Percentiles rank a stretch among this genome's conserved stretches.
Conservation (phyloP, 2,797 vertebrate species). For the Danio aesculapii region DNA sequence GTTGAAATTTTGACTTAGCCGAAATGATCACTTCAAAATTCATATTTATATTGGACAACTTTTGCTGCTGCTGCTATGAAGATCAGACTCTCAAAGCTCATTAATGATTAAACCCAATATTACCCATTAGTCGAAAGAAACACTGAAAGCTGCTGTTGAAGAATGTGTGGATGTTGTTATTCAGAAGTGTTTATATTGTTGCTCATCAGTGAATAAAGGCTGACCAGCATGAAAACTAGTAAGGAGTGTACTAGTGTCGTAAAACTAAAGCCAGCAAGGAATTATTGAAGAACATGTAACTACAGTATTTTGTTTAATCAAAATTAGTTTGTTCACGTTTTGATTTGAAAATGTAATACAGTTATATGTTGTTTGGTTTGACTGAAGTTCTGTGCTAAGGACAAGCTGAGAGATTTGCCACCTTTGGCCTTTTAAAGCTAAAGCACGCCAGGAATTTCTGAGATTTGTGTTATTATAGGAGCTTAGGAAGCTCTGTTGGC, state of each 20-base stretch:
- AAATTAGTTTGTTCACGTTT: not conserved
- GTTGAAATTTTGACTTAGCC: too few species aligned
- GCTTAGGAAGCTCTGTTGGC: slow-evolving; percentile 20
- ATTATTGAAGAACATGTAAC: not conserved
- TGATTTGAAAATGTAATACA: not conserved
- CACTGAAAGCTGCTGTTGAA: not conserved
- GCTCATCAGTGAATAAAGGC: not conserved
- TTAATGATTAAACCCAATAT: not conserved
- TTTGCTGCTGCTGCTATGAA: not conserved
- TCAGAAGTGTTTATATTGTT: slow-evolving; percentile 7
- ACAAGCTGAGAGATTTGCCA: slow-evolving; percentile 36
- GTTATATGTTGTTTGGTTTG: slow-evolving; percentile 2
- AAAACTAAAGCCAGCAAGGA: not conserved
- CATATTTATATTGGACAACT: too few species aligned
- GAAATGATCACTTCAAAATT: too few species aligned
- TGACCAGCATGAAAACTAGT: slow-evolving; percentile 10
- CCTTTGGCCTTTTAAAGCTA: slow-evolving; percentile 52
- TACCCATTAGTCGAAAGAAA: not conserved
- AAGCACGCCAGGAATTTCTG: slow-evolving; percentile 55
- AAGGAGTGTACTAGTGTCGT: not conserved
- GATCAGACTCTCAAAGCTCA: not conserved
- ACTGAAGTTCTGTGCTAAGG: slow-evolving; percentile 25
- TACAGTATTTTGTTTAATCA: not conserved
- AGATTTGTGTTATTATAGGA: not conserved
- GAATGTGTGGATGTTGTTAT: slow-evolving; percentile 30